phyloP scores from a whole-genome alignment of 2,113 vertebrate species.

The Silurus glanis region DNA sequence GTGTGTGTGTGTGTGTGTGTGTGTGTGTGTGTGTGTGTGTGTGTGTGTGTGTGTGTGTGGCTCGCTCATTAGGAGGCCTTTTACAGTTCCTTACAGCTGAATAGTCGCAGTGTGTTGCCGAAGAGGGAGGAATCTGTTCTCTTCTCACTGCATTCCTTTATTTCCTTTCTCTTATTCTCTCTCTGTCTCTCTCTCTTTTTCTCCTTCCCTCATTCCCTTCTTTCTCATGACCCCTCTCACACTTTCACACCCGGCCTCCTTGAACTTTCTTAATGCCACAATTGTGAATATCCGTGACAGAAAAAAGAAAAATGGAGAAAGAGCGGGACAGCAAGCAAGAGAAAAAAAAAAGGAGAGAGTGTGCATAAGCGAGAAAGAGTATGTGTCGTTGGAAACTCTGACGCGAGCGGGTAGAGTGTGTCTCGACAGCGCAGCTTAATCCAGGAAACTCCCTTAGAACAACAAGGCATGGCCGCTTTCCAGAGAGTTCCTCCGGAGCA shows the following conservation, averaged over 20 bases:
- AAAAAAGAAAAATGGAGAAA: not conserved
- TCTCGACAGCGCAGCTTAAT: conserved; percentile 48
- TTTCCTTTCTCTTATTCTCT: conserved; percentile 53
- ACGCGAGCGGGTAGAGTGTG: conserved; percentile 68
- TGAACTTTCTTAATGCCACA: conserved; percentile 74
- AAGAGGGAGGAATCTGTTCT: conserved; percentile 32
- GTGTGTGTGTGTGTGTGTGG: conserved; percentile 14
- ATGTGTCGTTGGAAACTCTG: conserved; percentile 75
- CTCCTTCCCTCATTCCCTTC: conserved; percentile 49
- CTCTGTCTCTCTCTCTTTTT: conserved; percentile 49
- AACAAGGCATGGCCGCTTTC: conserved; percentile 78
- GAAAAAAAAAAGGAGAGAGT: conserved; percentile 44
- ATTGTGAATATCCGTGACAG: conserved; percentile 71
- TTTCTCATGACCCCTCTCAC: conserved; percentile 36
- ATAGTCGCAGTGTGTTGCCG: conserved; percentile 45
- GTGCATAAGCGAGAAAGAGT: conserved; percentile 42
- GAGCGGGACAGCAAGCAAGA: not conserved
- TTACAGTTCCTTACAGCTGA: conserved; percentile 46
- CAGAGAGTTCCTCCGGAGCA: conserved; percentile 63
- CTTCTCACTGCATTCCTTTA: conserved; percentile 54
- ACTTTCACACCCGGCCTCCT: conserved; percentile 42
- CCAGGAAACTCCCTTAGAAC: conserved; percentile 74
- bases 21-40: conserved; percentile 10
- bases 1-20: conserved; percentile 32
- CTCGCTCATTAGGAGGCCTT: conserved; percentile 33